Evolutionary conservation across 2,888 invertebrate species (phyloP).

Genomic region (Chrysomela aeneicollis): DNA sequence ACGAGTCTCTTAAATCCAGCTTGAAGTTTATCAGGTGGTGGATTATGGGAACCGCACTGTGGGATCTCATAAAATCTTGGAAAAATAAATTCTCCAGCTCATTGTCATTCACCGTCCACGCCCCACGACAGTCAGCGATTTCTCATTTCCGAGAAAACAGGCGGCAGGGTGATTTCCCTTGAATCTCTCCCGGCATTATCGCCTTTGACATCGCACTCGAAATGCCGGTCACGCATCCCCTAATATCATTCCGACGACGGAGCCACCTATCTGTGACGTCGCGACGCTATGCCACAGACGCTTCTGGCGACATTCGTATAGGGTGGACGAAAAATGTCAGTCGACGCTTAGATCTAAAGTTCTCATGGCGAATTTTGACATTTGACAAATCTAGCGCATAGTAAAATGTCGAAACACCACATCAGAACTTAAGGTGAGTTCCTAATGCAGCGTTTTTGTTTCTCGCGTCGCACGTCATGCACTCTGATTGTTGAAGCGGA

Average conservation of each 20-base stretch:
- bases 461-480: no score
- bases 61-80: neutral
- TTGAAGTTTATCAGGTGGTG: no score
- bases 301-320: slow-evolving; percentile 1
- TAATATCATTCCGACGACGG: slow-evolving; percentile 24
- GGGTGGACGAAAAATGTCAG: neutral
- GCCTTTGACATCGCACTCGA: slow-evolving; percentile 28
- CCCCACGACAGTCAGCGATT: slow-evolving; percentile 22
- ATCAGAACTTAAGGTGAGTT: no score
- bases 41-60: no score
- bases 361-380: no score
- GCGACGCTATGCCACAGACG: slow-evolving; percentile 2
- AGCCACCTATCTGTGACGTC: slow-evolving; percentile 23
- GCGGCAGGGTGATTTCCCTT: slow-evolving; percentile 9
- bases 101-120: neutral
- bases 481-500: no score
- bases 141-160: slow-evolving; percentile 25
- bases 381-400: no score
- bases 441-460: no score
- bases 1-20: no score
- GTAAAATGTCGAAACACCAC: no score
- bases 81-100: neutral
- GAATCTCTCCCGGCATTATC: slow-evolving; percentile 21
- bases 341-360: no score
- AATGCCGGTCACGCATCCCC: slow-evolving; percentile 28